Evolutionary conservation across 37 sponge, comb jelly and placozoan genomes (phyloP).

Genomic region (Eunapius fragilis): DNA sequence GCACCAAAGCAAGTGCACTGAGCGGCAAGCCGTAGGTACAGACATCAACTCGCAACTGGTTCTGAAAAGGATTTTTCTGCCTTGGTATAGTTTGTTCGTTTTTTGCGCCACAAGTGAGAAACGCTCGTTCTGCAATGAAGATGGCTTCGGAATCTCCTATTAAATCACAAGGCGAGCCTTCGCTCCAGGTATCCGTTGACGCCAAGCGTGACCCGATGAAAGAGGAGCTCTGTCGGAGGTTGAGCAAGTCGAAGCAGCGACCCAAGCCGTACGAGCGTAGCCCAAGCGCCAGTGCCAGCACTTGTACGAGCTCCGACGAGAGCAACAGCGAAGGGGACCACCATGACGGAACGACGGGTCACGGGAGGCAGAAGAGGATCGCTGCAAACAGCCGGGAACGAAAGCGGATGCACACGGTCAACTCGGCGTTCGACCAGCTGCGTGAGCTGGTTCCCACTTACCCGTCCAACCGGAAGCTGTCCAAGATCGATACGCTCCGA

Average conservation of each 20-base stretch:
- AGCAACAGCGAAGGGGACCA: conserved; percentile 24
- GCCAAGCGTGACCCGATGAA: neutral
- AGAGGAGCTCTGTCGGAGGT: neutral
- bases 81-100: neutral
- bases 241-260: conserved; percentile 4
- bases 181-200: neutral
- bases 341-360: conserved; percentile 5
- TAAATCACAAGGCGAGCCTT: conserved; percentile 2
- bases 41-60: neutral
- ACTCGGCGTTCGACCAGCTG: conserved; percentile 88
- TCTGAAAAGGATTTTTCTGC: neutral
- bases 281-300: conserved; percentile 26
- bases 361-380: conserved; percentile 39
- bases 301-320: conserved; percentile 45
- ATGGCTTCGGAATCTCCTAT: conserved; percentile 4
- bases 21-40: neutral
- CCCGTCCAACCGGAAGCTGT: conserved; percentile 91
- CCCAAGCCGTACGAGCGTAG: conserved; percentile 40
- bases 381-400: conserved; percentile 89
- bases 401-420: conserved; percentile 90
- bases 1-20: neutral
- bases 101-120: neutral
- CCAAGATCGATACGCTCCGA: conserved; percentile 89
- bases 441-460: conserved; percentile 88
- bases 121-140: neutral